Evolutionary conservation across 1,140 invertebrate species (phyloP).

Genomic region (Anagrus nilaparvatae): DNA sequence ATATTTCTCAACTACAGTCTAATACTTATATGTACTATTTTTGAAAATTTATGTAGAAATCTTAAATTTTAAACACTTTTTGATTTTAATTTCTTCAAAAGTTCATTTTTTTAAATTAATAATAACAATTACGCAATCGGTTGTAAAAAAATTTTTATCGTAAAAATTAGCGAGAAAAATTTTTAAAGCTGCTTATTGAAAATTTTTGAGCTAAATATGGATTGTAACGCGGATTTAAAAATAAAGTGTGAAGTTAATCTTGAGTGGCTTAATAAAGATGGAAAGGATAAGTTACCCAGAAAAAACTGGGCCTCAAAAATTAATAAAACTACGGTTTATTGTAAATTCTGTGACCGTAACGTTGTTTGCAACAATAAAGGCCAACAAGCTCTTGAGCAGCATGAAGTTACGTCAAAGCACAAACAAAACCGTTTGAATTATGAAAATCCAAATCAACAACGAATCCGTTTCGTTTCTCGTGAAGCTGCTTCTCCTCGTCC

Average conservation of each 20-base stretch:
- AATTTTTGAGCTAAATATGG: too few species aligned
- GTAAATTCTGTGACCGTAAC: background rate
- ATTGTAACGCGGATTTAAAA: background rate
- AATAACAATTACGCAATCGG: too few species aligned
- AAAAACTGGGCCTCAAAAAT: too few species aligned
- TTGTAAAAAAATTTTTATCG: too few species aligned
- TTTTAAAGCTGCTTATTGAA: too few species aligned
- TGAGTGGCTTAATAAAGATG: background rate
- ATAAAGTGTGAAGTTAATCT: constrained; percentile 5
- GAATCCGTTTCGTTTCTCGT: background rate
- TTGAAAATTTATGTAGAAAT: too few species aligned
- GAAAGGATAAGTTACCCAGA: background rate
- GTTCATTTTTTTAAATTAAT: too few species aligned
- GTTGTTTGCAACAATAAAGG: constrained; percentile 5
- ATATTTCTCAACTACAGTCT: too few species aligned
- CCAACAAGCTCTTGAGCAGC: background rate
- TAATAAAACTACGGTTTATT: constrained; percentile 4
- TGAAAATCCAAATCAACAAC: background rate
- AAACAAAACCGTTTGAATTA: background rate
- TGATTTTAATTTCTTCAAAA: too few species aligned
- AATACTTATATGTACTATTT: too few species aligned
- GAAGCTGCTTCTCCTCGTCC: background rate
- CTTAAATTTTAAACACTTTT: too few species aligned
- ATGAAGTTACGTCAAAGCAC: constrained; percentile 1
- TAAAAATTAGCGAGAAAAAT: too few species aligned